phyloP scores from a whole-genome alignment of 2,888 invertebrate genomes.

The Lasius platythorax region DNA sequence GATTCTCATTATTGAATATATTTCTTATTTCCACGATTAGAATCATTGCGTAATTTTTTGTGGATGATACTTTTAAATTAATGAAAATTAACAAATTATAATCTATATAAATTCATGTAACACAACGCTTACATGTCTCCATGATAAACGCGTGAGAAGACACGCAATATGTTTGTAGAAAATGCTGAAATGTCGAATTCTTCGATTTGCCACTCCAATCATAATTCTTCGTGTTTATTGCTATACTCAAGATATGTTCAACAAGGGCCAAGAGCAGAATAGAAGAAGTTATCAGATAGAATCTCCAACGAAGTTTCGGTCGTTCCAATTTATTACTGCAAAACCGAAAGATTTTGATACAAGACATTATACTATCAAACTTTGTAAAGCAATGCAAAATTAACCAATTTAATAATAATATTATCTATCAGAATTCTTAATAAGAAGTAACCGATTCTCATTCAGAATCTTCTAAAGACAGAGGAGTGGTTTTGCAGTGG shows the following conservation, averaged over 20 bases:
- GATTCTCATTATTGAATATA: background rate
- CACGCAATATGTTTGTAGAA: slow-evolving; percentile 77
- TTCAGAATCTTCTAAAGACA: background rate
- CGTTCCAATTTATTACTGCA: slow-evolving; percentile 75
- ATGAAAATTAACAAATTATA: background rate
- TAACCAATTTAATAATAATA: slow-evolving; percentile 13
- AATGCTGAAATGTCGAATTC: slow-evolving; percentile 75
- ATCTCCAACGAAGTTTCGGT: slow-evolving; percentile 80
- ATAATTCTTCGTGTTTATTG: slow-evolving; percentile 72
- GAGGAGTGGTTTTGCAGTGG: background rate
- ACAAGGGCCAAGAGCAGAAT: slow-evolving; percentile 78
- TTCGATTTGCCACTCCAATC: slow-evolving; percentile 60
- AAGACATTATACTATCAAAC: background rate
- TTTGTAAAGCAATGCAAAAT: background rate
- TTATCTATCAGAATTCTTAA: background rate
- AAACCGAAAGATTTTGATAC: background rate
- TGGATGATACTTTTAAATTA: background rate
- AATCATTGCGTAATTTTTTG: background rate
- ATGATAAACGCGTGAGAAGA: slow-evolving; percentile 82
- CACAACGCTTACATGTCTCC: slow-evolving; percentile 74
- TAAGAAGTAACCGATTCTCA: background rate
- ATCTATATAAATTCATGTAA: background rate
- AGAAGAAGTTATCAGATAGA: slow-evolving; percentile 72
- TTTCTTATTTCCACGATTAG: background rate
- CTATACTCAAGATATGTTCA: slow-evolving; percentile 82